phyloP scores from a whole-genome alignment of 2,888 invertebrate genomes.

The Hermaeophaga mercurialis region DNA sequence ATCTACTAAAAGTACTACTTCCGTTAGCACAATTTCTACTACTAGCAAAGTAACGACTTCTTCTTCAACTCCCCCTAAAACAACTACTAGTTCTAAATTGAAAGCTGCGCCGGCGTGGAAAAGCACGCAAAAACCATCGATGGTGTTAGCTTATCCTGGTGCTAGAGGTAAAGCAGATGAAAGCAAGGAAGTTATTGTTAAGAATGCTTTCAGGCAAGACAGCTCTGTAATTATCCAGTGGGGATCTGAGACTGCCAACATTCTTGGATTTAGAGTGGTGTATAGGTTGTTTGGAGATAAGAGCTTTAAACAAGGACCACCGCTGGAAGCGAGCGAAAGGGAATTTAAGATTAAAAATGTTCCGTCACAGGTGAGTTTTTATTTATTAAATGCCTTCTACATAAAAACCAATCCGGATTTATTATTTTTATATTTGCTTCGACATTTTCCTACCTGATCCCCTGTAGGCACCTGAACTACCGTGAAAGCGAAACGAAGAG shows the following conservation, averaged over 20 bases:
- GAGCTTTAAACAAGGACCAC: constrained; percentile 88
- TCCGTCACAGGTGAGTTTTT: constrained; percentile 81
- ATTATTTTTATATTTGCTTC: no score
- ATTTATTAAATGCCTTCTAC: no score
- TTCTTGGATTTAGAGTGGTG: constrained; percentile 87
- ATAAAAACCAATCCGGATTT: no score
- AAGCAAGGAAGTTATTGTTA: constrained; percentile 79
- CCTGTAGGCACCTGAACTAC: neutral
- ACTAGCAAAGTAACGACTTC: constrained; percentile 48
- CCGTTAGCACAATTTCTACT: constrained; percentile 48
- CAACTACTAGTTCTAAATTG: constrained; percentile 46
- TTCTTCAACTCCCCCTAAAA: constrained; percentile 48
- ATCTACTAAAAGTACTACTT: constrained; percentile 47
- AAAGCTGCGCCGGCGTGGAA: constrained; percentile 53
- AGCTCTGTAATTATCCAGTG: constrained; percentile 89
- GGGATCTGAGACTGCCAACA: constrained; percentile 87
- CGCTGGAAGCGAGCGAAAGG: constrained; percentile 84
- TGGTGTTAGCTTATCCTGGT: constrained; percentile 69
- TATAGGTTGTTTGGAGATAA: constrained; percentile 89
- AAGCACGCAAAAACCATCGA: constrained; percentile 67
- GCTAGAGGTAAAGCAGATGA: constrained; percentile 68
- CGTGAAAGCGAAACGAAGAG: constrained; percentile 29
- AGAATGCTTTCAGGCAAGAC: constrained; percentile 84
- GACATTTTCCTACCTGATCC: constrained; percentile 15
- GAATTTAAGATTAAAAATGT: constrained; percentile 94